Conservation (phyloP, 2,797 vertebrate species). For the Tragelaphus eurycerus region DNA sequence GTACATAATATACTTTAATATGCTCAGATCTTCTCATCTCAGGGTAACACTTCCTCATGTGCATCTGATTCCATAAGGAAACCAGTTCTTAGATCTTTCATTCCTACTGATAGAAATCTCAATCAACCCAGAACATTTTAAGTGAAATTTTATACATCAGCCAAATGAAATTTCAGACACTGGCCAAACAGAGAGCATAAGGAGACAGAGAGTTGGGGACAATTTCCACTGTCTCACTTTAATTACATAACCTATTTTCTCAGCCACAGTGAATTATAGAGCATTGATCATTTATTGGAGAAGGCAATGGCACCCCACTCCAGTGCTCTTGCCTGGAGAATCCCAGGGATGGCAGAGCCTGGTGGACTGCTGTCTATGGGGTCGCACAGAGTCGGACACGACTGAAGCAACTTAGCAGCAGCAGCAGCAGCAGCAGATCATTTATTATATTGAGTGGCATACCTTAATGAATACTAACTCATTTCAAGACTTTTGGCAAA, state of each 20-base stretch:
- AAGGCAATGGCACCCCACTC: no score
- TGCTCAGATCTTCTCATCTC: background rate
- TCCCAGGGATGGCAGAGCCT: no score
- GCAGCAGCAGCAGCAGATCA: background rate
- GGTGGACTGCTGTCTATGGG: no score
- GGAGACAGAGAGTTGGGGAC: background rate
- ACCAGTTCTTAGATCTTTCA: background rate
- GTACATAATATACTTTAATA: background rate
- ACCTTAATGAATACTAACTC: slow-evolving; percentile 46
- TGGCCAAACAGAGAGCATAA: background rate
- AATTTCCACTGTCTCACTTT: background rate
- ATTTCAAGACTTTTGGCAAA: background rate
- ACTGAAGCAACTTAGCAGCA: no score
- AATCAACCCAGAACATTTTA: background rate
- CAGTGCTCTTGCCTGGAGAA: no score
- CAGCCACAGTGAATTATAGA: background rate
- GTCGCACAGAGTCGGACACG: no score
- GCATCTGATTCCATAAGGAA: background rate
- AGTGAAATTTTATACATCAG: slow-evolving; percentile 32
- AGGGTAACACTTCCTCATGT: background rate
- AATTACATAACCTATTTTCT: background rate
- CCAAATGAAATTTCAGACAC: slow-evolving; percentile 49
- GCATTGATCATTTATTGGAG: background rate
- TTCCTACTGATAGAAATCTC: background rate
- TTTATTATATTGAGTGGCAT: background rate